Percentiles rank a stretch among this genome's conserved stretches.
Conservation (phyloP, 2,113 vertebrate species). For the Xiphophorus hellerii region DNA sequence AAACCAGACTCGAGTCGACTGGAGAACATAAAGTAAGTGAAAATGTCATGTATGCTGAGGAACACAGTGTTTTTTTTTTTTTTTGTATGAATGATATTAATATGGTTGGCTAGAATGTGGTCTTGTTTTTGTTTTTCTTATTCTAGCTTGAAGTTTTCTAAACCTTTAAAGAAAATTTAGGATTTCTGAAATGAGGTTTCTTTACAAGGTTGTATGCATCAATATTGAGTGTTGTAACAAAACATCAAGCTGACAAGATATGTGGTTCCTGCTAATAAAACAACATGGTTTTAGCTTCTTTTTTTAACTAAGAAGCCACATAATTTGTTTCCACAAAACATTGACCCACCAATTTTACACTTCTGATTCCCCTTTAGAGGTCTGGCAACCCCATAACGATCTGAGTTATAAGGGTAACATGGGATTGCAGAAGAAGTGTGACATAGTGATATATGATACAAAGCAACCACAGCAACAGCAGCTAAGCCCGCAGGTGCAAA, state of each 20-base stretch:
- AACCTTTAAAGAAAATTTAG: too few relatives aligned
- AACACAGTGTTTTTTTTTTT: slow-evolving; percentile 30
- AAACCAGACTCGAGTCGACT: slow-evolving; percentile 99
- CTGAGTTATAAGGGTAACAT: background rate
- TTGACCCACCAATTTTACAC: background rate
- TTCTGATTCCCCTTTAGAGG: background rate
- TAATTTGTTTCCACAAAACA: background rate
- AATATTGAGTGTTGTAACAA: background rate
- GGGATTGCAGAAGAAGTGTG: background rate
- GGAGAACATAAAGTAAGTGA: slow-evolving; percentile 99
- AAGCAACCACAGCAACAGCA: background rate
- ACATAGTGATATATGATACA: background rate
- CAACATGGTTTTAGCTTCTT: too few relatives aligned
- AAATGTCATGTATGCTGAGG: slow-evolving; percentile 34
- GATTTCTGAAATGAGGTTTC: too few relatives aligned
- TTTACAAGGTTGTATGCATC: background rate
- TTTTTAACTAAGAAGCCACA: background rate
- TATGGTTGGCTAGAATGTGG: slow-evolving; percentile 30
- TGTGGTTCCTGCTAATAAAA: background rate
- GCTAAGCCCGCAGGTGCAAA: too few relatives aligned
- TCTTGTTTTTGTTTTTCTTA: slow-evolving; percentile 18
- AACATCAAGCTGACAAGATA: background rate
- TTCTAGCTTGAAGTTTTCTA: too few relatives aligned
- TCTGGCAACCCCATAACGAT: background rate
- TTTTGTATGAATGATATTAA: slow-evolving; percentile 31